Base-by-base conservation (phyloP, 2,797 vertebrate genomes). In the Dryobates pubescens region DNA sequence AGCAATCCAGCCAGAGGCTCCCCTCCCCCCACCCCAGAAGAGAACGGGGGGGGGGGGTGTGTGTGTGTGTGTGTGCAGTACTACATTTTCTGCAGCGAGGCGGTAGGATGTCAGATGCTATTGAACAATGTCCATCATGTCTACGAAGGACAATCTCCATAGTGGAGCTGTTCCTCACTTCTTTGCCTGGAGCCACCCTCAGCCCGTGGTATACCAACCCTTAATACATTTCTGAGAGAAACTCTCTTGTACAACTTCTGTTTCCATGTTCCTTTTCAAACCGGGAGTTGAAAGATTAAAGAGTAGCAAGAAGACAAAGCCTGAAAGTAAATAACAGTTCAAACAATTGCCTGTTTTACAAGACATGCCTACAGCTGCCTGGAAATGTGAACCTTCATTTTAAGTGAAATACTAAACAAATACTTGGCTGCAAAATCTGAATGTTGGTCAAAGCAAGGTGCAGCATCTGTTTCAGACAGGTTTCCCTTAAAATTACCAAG, bases 231-330 rank as follows among this genome's bases (percentile, higher is more conserved):
- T 26, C 34, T 47, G 10, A 59, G 77, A 78, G 69, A 88, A 96
- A 91, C 56, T 86, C 65, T 61, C 32, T 47, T 36, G 32, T 57
- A 29, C 32, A 93, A 90, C 87, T 96, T 93, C 36, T 69, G 24
- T 57, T 75, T 84, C 32, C 78, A 56, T 6, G 0, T 18, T 89
- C 45, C 29, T 56, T 78, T 94, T 90, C 58, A 61, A 45, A 61
- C 22, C 10, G 26, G 75, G 59, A 78, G n/a, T 9, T 71, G 41
- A 53, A 89, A 80, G 82, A 41, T 8, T 64, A 73, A 41, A 90
- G 57, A 73, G 19, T 63, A 81, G 73, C 13, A 77, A 41, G 92
- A 89, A 87, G 27, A 34, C 36, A 63, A 83, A 90, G 23, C 58
- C 41, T 74, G 43, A 71, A 85, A 68, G 1, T 2, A 43, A 81